Percentiles rank a stretch among this genome's conserved stretches.
Conservation (phyloP, 2,888 invertebrate genomes). For the Aphrophora alni region DNA sequence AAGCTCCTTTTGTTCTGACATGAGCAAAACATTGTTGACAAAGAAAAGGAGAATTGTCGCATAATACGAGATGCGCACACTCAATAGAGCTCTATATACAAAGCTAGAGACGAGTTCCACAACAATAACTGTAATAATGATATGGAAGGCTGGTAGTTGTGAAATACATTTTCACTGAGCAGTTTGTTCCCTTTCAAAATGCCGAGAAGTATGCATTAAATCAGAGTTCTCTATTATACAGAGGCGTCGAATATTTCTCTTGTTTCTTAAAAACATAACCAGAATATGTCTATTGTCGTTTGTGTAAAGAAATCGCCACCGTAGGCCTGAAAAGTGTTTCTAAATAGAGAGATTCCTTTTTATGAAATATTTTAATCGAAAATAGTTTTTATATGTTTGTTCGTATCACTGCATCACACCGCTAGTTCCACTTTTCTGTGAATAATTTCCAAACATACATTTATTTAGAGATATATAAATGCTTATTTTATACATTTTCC, state of each 20-base stretch:
- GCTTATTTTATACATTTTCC: too few species aligned
- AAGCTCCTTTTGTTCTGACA: not conserved
- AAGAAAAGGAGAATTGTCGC: conserved; percentile 40
- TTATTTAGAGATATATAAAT: too few species aligned
- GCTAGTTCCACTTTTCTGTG: too few species aligned
- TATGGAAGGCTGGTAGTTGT: not conserved
- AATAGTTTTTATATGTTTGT: too few species aligned
- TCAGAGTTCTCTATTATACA: not conserved
- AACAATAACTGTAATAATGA: not conserved
- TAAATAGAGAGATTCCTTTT: too few species aligned
- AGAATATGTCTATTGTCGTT: not conserved
- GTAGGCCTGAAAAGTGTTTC: too few species aligned
- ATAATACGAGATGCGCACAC: conserved; percentile 33
- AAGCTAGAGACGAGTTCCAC: not conserved
- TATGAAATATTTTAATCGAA: too few species aligned
- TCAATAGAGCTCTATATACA: conserved; percentile 26
- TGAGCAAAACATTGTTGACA: conserved; percentile 37
- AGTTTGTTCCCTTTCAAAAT: not conserved
- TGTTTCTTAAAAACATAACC: not conserved
- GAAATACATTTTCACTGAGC: not conserved
- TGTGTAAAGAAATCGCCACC: too few species aligned
- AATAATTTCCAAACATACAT: too few species aligned
- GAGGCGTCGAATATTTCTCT: not conserved
- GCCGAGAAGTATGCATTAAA: conserved; percentile 1
- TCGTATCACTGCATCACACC: too few species aligned